A percentile compares a stretch with the other conserved stretches of the same genome.
phyloP scores from a whole-genome alignment of 2,888 invertebrate species.

The Limenitis camilla region DNA sequence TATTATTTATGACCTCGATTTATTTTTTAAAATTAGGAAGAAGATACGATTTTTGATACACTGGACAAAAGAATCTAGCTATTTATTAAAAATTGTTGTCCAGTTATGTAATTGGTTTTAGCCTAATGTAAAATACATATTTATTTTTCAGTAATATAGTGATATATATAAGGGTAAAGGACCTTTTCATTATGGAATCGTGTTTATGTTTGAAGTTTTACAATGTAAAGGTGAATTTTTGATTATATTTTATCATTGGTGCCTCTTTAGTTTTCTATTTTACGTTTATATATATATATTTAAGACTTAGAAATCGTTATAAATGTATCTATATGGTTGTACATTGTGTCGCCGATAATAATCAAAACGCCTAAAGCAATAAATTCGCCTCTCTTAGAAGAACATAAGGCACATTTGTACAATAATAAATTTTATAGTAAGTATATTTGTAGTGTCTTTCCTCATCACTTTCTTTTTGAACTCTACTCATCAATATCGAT shows the following conservation, averaged over 20 bases:
- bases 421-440: constrained; percentile 25
- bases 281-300: constrained; percentile 5
- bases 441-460: constrained; percentile 26
- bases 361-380: constrained; percentile 48
- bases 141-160: constrained; percentile 16
- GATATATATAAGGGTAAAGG: constrained; percentile 10
- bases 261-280: constrained; percentile 3
- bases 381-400: constrained; percentile 43
- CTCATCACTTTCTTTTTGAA: constrained; percentile 23
- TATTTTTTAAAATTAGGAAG: constrained; percentile 32
- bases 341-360: constrained; percentile 38
- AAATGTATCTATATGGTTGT: constrained; percentile 19
- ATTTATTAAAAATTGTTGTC: constrained; percentile 39
- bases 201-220: background rate
- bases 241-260: background rate
- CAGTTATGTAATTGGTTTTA: constrained; percentile 32
- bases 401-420: constrained; percentile 31
- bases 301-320: constrained; percentile 17
- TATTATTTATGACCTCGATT: constrained; percentile 35
- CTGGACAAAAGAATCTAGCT: constrained; percentile 37
- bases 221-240: background rate
- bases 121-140: constrained; percentile 19
- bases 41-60: constrained; percentile 55
- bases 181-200: background rate
- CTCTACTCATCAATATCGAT: background rate